Evolutionary conservation across 2,797 vertebrate genomes (phyloP), one percentile per base, ranked within the genome.

Genomic region (Poliocrania exsul): DNA sequence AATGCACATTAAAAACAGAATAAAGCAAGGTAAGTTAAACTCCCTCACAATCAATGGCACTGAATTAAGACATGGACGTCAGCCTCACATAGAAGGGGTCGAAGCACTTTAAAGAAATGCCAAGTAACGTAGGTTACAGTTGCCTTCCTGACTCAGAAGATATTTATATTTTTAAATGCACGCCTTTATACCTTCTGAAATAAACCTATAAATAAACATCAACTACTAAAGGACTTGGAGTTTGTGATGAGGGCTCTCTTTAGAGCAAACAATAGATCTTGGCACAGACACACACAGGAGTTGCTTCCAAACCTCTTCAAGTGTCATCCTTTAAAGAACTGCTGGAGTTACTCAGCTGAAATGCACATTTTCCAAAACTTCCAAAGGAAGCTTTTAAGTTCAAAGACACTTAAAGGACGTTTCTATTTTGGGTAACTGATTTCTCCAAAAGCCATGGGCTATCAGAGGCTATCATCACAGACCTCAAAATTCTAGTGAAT

Each of bases 311-410:
- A 80, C 7, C 73, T 73, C 80, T 92, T 91, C 62, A 92, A 86
- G 80, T 10, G 18, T n/a, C 35, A 33, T n/a, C 62, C 51, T 71
- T 67, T 67, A 60, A 87, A 72, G 44, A 90, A 51, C 64, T 75
- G 23, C 56, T 88, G 67, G 54, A 81, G 92, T 88, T 84, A 91
- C 40, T 84, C 73, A 88, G 91, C 82, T 90, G 56, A 91, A 91
- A 86, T 24, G 57, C 31, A 75, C 19, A 19, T 46, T 46, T 73
- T n/a, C 51, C 67, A 58, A 37, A 90, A 81, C 29, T 80, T 92
- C 40, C 42, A 58, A 86, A 86, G 77, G 54, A 83, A 73, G 70
- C 54, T 93, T 91, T 85, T 57, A 86, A 88, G 50, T 81, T 86
- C 65, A 91, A 93, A 88, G 82, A 54, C 58, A 62, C 31, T 57